A percentile compares a stretch with the other conserved stretches of the same genome.
Conservation (phyloP, 2,888 invertebrate genomes). For the Trachelus iudaicus region DNA sequence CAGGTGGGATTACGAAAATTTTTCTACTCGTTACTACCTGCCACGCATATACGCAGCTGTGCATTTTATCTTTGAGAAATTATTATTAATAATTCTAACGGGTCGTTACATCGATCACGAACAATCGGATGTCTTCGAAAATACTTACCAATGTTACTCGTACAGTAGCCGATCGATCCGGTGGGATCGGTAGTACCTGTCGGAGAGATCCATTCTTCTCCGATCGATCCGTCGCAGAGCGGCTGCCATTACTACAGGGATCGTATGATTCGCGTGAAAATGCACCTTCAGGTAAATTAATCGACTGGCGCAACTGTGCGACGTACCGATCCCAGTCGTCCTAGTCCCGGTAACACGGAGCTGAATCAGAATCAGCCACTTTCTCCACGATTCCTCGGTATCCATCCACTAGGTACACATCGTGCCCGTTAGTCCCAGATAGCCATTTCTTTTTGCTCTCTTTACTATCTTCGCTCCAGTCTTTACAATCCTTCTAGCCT, state of each 20-base stretch:
- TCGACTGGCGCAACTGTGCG: not conserved
- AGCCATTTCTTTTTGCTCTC: not conserved
- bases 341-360: conserved; percentile 2
- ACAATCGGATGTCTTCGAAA: too few relatives aligned
- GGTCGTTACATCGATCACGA: too few relatives aligned
- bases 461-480: not conserved
- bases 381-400: conserved; percentile 16
- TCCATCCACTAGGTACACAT: not conserved
- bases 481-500: not conserved
- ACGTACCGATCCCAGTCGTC: not conserved
- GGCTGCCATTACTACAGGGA: not conserved
- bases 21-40: not conserved
- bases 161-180: too few relatives aligned
- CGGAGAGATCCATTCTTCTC: too few relatives aligned
- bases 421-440: conserved; percentile 1
- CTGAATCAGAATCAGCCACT: conserved; percentile 8
- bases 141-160: too few relatives aligned
- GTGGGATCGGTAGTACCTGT: too few relatives aligned
- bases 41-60: too few relatives aligned
- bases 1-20: not conserved
- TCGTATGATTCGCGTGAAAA: not conserved
- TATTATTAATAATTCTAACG: too few relatives aligned
- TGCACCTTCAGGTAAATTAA: not conserved
- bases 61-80: too few relatives aligned
- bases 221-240: too few relatives aligned